Base-by-base conservation (phyloP, 2,888 invertebrate species). In the Spicauda simplicius region DNA sequence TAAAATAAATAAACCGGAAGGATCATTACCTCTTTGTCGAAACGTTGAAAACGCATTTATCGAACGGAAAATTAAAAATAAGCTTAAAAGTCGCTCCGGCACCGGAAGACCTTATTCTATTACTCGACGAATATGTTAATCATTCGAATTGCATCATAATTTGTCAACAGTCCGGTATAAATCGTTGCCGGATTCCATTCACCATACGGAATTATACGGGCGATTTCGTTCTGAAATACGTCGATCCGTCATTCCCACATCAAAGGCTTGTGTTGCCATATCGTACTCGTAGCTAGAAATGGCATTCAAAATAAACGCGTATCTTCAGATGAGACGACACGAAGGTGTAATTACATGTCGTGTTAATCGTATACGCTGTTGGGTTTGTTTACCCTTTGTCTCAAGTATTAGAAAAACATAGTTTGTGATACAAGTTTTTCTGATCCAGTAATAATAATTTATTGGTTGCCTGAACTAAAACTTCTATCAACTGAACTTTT, bases 141-240 rank as follows among this genome's bases (percentile, higher is more conserved):
- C 64, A 65, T 58, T 57, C 18, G 53, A 54, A 65, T 65, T 65
- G 64, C 64, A 53, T 65, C 64, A 59, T 65, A 59, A 65, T 65
- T 65, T 65, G 64, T 65, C 65, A 65, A 45, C 65, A 30, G 19
- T n/a, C 33, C 53, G 16, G 37, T 54, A 62, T 62, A 62, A 62
- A 62, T 33, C 25, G 54, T 41, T 54, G 59, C 53, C 30, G 45
- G 54, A 59, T 53, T 58, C 58, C 41, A 33, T 41, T 41, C 41
- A 25, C 25, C 25, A 20, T 41, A 25, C 54, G 30, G 54, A 59
- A 65, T 64, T 65, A 65, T 58, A 65, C 59, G 59, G 54, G 45
- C 65, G 45, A 65, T 65, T 65, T 59, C 54, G 16, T 65, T 65
- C 65, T 54, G 25, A 65, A 65, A 65, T 48, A 65, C 65, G 54